A percentile compares a stretch with the other conserved stretches of the same genome.
phyloP scores from a whole-genome alignment of 2,888 invertebrate species.

The Celastrina argiolus region DNA sequence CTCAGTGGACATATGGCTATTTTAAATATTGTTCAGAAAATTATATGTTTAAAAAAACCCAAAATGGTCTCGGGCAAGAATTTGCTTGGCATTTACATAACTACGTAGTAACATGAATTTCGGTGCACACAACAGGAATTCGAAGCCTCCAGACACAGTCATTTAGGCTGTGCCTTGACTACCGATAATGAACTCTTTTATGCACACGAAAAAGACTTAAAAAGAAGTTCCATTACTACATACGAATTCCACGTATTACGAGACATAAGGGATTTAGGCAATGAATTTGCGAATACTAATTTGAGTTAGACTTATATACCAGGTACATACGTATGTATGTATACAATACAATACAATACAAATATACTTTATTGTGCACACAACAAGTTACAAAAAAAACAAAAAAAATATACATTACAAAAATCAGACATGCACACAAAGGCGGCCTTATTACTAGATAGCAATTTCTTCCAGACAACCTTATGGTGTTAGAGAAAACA shows the following conservation, averaged over 20 bases:
- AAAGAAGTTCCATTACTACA: constrained; percentile 1
- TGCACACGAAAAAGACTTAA: not conserved
- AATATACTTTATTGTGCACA: no score
- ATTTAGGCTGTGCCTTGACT: constrained; percentile 7
- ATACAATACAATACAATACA: no score
- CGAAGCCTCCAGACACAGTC: constrained; percentile 1
- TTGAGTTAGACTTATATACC: not conserved
- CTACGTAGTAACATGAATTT: not conserved
- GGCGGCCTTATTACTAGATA: no score
- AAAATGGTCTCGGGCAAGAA: not conserved
- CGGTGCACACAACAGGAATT: not conserved
- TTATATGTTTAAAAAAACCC: not conserved
- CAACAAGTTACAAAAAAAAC: no score
- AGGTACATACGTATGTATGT: no score
- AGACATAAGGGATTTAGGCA: not conserved
- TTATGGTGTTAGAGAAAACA: no score
- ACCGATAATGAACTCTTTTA: constrained; percentile 11
- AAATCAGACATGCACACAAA: no score
- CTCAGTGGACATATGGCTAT: no score
- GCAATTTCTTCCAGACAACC: no score
- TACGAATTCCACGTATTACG: not conserved
- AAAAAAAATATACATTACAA: no score
- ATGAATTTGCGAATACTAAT: not conserved
- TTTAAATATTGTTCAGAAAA: not conserved
- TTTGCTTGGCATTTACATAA: not conserved